Evolutionary conservation across 1,140 invertebrate genomes (phyloP).

Genomic region (Zophobas atratus): DNA sequence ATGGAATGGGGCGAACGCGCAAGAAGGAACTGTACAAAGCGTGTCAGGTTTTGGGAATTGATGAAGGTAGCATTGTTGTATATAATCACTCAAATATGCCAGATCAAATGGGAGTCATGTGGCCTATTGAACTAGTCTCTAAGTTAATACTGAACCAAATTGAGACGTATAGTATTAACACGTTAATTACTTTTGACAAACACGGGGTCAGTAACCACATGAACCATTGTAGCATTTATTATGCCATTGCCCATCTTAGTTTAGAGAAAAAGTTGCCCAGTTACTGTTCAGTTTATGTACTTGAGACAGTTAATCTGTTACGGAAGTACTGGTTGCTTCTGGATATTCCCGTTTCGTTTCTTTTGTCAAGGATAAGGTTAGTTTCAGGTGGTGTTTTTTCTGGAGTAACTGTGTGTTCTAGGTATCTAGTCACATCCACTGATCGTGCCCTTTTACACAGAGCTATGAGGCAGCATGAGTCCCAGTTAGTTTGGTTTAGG

Average conservation of each 20-base stretch:
- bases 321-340: conserved; percentile 90
- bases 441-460: conserved; percentile 74
- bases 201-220: conserved; percentile 90
- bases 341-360: conserved; percentile 85
- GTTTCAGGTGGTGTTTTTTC: conserved; percentile 54
- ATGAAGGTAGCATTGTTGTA: conserved; percentile 81
- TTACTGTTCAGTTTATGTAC: conserved; percentile 83
- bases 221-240: conserved; percentile 90
- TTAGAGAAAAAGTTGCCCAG: conserved; percentile 82
- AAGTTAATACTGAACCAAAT: conserved; percentile 81
- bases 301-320: conserved; percentile 88
- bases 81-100: conserved; percentile 79
- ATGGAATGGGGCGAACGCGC: conserved; percentile 78
- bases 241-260: conserved; percentile 83
- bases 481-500: conserved; percentile 95
- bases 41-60: conserved; percentile 84
- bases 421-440: conserved; percentile 74
- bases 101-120: conserved; percentile 82
- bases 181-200: conserved; percentile 93
- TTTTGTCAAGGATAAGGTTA: conserved; percentile 83
- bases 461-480: conserved; percentile 89
- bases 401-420: conserved; percentile 60
- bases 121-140: conserved; percentile 83
- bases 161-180: conserved; percentile 83
- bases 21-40: conserved; percentile 86